These are phyloP conservation scores for Archilochus colubris DNA, from an alignment of 2,113 vertebrate genomes.

Conservation along the genomic window DNA sequence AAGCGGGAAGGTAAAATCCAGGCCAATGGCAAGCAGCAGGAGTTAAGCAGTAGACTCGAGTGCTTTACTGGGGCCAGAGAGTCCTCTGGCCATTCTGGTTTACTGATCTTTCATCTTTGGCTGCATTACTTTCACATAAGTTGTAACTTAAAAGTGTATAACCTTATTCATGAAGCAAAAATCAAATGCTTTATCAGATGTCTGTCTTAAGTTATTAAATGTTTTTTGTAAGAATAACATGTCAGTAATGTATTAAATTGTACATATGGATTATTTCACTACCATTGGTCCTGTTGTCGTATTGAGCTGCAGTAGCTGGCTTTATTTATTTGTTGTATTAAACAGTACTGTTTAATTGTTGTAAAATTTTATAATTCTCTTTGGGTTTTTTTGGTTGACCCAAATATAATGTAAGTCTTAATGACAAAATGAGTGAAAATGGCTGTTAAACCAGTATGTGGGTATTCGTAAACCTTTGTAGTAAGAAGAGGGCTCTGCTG, in stretches of 20 bases:
- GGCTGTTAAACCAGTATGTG: slow-evolving; percentile 57
- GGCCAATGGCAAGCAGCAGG: background rate
- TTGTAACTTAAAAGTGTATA: background rate
- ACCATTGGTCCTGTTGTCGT: slow-evolving; percentile 70
- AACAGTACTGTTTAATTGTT: slow-evolving; percentile 80
- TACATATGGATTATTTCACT: slow-evolving; percentile 60
- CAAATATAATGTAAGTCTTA: slow-evolving; percentile 89
- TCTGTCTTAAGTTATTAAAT: slow-evolving; percentile 48
- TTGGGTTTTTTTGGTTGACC: slow-evolving; percentile 86
- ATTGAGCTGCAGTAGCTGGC: slow-evolving; percentile 73
- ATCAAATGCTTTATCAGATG: slow-evolving; percentile 48
- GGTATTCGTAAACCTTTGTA: slow-evolving; percentile 44
- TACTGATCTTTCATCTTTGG: background rate
- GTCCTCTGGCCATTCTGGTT: background rate
- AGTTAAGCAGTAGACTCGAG: background rate
- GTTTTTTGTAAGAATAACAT: slow-evolving; percentile 60
- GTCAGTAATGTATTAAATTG: slow-evolving; percentile 52
- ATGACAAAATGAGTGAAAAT: slow-evolving; percentile 81
- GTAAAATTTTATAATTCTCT: slow-evolving; percentile 82
- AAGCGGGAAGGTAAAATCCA: background rate
- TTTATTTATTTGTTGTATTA: slow-evolving; percentile 78
- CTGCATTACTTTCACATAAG: background rate
- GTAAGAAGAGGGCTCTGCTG: slow-evolving; percentile 53
- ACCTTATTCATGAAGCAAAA: slow-evolving; percentile 32
- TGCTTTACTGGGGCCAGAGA: background rate